Base-by-base conservation (phyloP, 1,140 invertebrate species). In the Euwallacea similis region DNA sequence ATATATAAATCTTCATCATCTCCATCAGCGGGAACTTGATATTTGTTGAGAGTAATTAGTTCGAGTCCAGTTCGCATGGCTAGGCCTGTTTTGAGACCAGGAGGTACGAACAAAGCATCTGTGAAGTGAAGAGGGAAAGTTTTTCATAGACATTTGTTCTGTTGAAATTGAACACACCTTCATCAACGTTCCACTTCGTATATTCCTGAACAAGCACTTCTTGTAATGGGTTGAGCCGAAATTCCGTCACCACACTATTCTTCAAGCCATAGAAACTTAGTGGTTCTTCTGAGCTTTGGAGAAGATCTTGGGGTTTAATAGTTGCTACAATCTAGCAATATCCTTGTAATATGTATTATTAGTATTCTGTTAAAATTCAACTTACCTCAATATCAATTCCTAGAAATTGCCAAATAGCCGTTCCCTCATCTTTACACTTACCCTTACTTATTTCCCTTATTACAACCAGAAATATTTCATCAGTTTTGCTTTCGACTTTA, bases 371-470 rank as follows among this genome's bases (percentile, higher is more conserved):
- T n/a, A 13, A 63, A 46, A 13, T 42, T 42, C 11, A 33, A 33
- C 21, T 33, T 33, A 33, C 21, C 21, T 33, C 21, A 33, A 33
- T 33, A 33, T 70, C 56, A 16, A 81, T 56, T 41, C 79, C 71
- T 41, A 76, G 71, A 13, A 84, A 77, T 66, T 79, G 81, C 83
- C 84, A 85, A 47, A 84, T 65, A 61, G 82, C 83, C 10, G 76
- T 82, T 15, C 76, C 13, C 21, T 33, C 46, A 11, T 50, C 46
- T 50, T 50, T 0, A 50, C 46, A 50, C 9, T 50, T 50, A 50
- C 46, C 13, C 2, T 50, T 50, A 50, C 46, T 50, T 7, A 50
- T 50, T 33, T 33, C 21, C 46, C 9, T 50, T 50, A 10, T 50
- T 50, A 6, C 80, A 7, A 84, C 73, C 10, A 85, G 78, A 66